Percentiles rank a stretch among this genome's conserved stretches.
These are phyloP conservation scores for Bedellia somnulentella DNA, from an alignment of 2,888 invertebrate genomes.

Conservation along the genomic window DNA sequence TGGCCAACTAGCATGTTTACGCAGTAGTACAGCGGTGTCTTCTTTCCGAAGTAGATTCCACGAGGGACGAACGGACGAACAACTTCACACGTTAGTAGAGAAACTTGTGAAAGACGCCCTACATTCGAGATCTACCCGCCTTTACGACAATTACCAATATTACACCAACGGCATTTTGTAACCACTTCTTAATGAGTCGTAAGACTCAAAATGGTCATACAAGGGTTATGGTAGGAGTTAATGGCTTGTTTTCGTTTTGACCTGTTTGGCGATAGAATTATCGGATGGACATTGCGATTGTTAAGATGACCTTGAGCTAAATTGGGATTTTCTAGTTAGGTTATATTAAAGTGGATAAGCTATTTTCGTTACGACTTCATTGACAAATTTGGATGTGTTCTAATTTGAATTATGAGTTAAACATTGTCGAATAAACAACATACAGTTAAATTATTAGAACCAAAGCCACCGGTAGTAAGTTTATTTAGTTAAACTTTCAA, in stretches of 20 bases:
- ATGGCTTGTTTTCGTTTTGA: not conserved
- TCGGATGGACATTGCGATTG: too few species aligned
- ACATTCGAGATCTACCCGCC: constrained; percentile 93
- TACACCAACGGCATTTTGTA: constrained; percentile 94
- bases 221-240: not conserved
- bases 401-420: too few species aligned
- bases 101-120: constrained; percentile 92
- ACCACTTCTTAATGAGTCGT: not conserved
- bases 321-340: too few species aligned
- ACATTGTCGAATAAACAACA: too few species aligned
- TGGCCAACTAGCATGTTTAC: constrained; percentile 94
- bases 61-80: constrained; percentile 90
- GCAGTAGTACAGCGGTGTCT: constrained; percentile 89
- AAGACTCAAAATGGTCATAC: too few species aligned
- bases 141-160: constrained; percentile 99
- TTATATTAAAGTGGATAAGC: too few species aligned
- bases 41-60: constrained; percentile 94
- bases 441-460: too few species aligned
- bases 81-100: constrained; percentile 89
- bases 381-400: too few species aligned
- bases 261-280: not conserved
- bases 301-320: too few species aligned
- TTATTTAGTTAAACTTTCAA: too few species aligned
- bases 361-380: too few species aligned
- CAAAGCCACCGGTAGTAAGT: too few species aligned